Percentiles rank a stretch among this genome's conserved stretches.
Conservation (phyloP, 1,140 invertebrate genomes). For the Drosophila littoralis region DNA sequence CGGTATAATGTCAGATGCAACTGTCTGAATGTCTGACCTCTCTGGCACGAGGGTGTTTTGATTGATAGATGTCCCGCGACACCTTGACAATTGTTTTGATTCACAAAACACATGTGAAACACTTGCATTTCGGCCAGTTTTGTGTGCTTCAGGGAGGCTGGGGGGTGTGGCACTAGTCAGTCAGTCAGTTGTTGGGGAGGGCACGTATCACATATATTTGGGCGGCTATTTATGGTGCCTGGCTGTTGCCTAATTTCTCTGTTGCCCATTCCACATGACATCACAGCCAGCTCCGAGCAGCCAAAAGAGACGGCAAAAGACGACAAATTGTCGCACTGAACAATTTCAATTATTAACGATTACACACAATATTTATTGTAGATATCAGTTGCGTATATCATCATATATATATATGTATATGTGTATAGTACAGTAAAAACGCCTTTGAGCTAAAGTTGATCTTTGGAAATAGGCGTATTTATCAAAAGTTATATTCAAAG, state of each 20-base stretch:
- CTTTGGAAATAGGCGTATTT: too few relatives aligned
- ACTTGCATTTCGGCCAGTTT: conserved; percentile 40
- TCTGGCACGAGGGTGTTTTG: conserved; percentile 16
- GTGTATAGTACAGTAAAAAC: neutral
- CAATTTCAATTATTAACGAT: conserved; percentile 6
- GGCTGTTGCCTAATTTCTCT: conserved; percentile 8
- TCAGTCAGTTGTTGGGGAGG: neutral
- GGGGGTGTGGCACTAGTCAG: neutral
- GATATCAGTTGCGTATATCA: too few relatives aligned
- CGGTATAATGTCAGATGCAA: conserved; percentile 1
- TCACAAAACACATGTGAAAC: conserved; percentile 12
- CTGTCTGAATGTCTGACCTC: too few relatives aligned
- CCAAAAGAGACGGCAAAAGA: conserved; percentile 1
- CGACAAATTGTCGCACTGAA: conserved; percentile 5
- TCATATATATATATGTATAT: neutral
- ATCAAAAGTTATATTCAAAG: too few relatives aligned
- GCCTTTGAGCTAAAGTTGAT: too few relatives aligned
- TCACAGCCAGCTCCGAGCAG: conserved; percentile 3
- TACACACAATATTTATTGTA: neutral
- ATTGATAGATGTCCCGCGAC: conserved; percentile 64
- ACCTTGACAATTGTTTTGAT: conserved; percentile 66
- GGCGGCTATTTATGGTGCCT: conserved; percentile 8
- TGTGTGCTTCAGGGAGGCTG: neutral
- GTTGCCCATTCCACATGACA: conserved; percentile 18
- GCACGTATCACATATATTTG: conserved; percentile 2